Conservation (phyloP, 2,113 vertebrate species). For the Turnix velox region DNA sequence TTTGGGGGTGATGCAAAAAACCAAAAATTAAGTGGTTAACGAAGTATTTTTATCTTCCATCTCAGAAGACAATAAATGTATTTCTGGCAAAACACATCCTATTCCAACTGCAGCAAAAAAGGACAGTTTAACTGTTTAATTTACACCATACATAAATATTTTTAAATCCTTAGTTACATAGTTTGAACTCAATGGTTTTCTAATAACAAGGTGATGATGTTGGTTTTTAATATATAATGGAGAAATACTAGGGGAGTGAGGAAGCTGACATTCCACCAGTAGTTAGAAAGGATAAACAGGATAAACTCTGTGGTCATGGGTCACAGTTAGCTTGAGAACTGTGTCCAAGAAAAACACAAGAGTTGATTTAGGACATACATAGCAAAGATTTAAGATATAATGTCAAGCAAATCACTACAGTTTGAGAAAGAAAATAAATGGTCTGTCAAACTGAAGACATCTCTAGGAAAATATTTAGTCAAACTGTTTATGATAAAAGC, state of each 20-base stretch:
- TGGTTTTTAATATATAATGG: neutral
- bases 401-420: rapidly evolving
- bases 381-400: neutral
- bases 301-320: neutral
- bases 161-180: neutral
- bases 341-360: neutral
- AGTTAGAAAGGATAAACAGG: conserved; percentile 10
- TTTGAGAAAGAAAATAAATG: neutral
- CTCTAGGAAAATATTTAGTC: neutral
- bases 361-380: neutral
- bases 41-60: neutral
- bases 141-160: neutral
- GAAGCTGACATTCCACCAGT: neutral
- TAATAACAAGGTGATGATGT: neutral
- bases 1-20: neutral
- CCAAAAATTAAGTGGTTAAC: neutral
- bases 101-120: neutral
- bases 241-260: neutral
- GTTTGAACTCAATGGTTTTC: neutral
- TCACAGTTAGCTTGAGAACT: neutral
- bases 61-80: neutral
- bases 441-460: neutral
- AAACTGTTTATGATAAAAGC: neutral
- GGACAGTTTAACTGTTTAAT: neutral
- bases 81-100: neutral